phyloP scores from a whole-genome alignment of 2,888 invertebrate genomes.

The Oeneis ivallda region DNA sequence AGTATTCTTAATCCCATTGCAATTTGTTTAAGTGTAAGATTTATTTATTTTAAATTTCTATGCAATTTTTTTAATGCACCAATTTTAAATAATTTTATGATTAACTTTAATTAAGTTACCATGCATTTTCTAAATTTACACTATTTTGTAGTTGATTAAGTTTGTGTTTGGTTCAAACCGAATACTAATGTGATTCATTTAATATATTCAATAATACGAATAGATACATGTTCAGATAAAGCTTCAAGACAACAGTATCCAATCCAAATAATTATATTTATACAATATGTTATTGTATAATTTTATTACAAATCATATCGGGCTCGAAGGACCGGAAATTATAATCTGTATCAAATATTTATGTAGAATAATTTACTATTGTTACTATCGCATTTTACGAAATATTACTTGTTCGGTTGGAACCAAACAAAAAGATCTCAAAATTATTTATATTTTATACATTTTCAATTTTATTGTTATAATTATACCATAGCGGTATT shows the following conservation, averaged over 20 bases:
- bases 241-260: no score
- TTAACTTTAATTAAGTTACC: conserved; percentile 27
- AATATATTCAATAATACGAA: no score
- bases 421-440: conserved; percentile 30
- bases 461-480: background rate
- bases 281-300: no score
- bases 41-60: conserved; percentile 23
- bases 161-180: conserved; percentile 5
- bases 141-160: background rate
- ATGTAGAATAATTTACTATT: background rate
- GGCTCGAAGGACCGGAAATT: conserved; percentile 2
- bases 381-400: background rate
- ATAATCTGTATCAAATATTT: background rate
- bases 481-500: conserved; percentile 9
- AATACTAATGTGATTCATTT: background rate
- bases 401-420: conserved; percentile 5
- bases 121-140: conserved; percentile 17
- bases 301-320: background rate
- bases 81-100: background rate
- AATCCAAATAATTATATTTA: no score
- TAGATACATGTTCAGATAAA: no score
- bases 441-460: conserved; percentile 25
- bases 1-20: conserved; percentile 18
- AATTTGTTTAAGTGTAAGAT: conserved; percentile 21
- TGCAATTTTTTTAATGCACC: background rate